Base-by-base conservation (phyloP, 2,888 invertebrate genomes). In the Slavum lentiscoides region DNA sequence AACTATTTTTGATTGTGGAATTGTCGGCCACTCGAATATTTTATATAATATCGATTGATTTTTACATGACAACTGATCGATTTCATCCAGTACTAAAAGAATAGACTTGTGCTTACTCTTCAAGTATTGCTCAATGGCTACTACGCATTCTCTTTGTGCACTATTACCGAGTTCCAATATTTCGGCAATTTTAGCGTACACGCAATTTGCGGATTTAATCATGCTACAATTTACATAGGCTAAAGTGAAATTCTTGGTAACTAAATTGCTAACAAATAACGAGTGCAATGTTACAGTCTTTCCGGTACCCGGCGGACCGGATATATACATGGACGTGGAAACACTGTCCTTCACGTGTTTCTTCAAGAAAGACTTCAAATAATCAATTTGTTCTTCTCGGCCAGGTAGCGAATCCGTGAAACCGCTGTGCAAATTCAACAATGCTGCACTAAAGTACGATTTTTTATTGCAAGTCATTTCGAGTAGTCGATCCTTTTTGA, bases 241-340 rank as follows among this genome's bases (percentile, higher is more conserved):
- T 58, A 53, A 62, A 15, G 39, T 37, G 8, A 30, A 73, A 61
- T 68, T 70, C n/a, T 81, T 77, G 55, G 30, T 86, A 85, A 93
- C 91, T 87, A 92, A 89, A 19, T 91, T 87, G 68, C 91, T 88
- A 59, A 91, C 88, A 80, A 96, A 87, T 81, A 95, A 90, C 83
- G 92, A 90, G 0, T 91, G 91, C 23, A 98, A 88, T 82, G 93
- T 92, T 0, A 96, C 97, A 0, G 97, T 97, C 88, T 98, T 98
- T 1, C 97, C 98, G 0, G 98, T 98, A 8, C 98, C 99, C 0
- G 98, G 98, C 39, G 96, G 95, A 1, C 98, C 98, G 61, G 97
- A 97, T 64, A 99, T 91, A 86, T 98, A 99, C 76, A 98, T 86
- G 23, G 96, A 94, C 1, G 92, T 93, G 0, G 96, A 92, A 55